Base-by-base conservation (phyloP, 2,113 vertebrate genomes). In the Alligator sinensis region DNA sequence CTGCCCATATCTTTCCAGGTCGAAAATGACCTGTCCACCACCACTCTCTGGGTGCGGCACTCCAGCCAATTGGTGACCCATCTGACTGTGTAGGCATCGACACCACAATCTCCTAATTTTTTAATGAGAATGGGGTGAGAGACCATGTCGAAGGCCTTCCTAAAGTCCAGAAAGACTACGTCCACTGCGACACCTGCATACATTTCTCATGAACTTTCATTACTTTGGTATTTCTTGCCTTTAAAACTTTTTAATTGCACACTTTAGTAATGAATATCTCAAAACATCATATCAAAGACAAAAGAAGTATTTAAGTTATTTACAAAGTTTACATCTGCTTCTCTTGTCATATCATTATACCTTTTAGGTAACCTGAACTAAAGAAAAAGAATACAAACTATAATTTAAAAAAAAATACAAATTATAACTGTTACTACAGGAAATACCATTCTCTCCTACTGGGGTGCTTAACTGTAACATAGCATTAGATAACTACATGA, bases 321-420 rank as follows among this genome's bases (percentile, higher is more conserved):
- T 68, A 55, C 30, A 64, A 38, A 87, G 55, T 55, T 21, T 61
- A 25, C 28, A 74, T 22, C 19, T 38, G 68, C 17, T 61, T 80
- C 28, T 13, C 21, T 24, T 54, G 38, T 17, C 59, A 28, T 22
- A 90, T 89, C 66, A 66, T 22, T 84, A 30, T 87, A 88, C 79
- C 34, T 93, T 81, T 74, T 74, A 74, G 38, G 17, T 82, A 70
- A 17, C 17, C 2, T 9, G 47, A 90, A 95, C 11, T 90, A 90
- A 93, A 92, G 62, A 93, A 94, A 80, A 70, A 94, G 77, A 16
- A 87, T 87, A 84, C 66, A 94, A 75, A 96, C 94, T 81, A 87
- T 12, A 60, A 57, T 60, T 25, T 91, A 70, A 75, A 95, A 93
- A 72, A 94, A 91, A 87, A 85, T 54, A 61, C 68, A 74, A 5